phyloP scores from a whole-genome alignment of 2,888 invertebrate species.

The Aphelenchoides bicaudatus region DNA sequence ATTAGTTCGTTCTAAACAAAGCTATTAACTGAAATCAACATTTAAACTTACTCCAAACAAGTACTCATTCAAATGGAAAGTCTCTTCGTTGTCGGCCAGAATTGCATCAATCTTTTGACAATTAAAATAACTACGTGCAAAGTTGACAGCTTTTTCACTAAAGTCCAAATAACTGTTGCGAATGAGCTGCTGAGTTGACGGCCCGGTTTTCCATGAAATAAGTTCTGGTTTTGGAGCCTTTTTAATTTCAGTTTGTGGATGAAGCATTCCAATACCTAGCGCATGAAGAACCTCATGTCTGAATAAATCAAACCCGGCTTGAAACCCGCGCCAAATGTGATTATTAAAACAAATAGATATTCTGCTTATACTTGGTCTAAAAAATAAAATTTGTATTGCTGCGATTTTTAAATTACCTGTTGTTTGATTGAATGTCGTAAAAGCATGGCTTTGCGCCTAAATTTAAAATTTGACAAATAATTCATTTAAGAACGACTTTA shows the following conservation, averaged over 20 bases:
- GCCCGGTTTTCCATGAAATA: not conserved
- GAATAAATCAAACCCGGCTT: slow-evolving; percentile 37
- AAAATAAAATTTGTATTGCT: not conserved
- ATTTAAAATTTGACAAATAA: too few relatives aligned
- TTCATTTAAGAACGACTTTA: too few relatives aligned
- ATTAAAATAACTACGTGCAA: slow-evolving; percentile 33
- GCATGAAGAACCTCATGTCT: slow-evolving; percentile 49
- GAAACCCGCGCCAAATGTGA: slow-evolving; percentile 27
- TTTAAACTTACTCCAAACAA: slow-evolving; percentile 41
- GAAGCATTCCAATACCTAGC: slow-evolving; percentile 37
- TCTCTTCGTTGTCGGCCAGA: slow-evolving; percentile 39
- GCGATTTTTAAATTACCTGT: not conserved
- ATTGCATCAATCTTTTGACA: slow-evolving; percentile 36
- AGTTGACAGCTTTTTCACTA: slow-evolving; percentile 16
- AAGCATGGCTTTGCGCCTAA: slow-evolving; percentile 5
- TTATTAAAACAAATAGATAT: slow-evolving; percentile 34
- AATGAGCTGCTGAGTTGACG: not conserved
- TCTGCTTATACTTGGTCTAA: slow-evolving; percentile 34
- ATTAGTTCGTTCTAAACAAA: slow-evolving; percentile 48
- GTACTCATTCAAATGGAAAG: slow-evolving; percentile 45
- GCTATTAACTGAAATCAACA: not conserved
- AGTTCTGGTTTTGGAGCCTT: not conserved
- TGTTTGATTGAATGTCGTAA: not conserved
- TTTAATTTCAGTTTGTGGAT: slow-evolving; percentile 15
- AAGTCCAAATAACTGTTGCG: slow-evolving; percentile 35